Evolutionary conservation across 2,888 invertebrate genomes (phyloP).

Genomic region (Tipula vernalis): DNA sequence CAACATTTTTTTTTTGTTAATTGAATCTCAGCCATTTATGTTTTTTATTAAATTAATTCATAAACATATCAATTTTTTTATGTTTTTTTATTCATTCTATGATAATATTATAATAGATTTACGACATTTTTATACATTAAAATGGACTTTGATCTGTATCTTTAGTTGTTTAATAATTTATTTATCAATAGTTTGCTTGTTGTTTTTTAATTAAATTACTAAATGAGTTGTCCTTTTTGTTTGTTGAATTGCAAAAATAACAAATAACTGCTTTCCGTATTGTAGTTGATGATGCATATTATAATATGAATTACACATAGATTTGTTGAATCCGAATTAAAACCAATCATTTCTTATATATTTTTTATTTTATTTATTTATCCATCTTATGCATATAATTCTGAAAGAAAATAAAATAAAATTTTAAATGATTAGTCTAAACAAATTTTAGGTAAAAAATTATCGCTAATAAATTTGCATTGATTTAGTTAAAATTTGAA

Average conservation of each 20-base stretch:
- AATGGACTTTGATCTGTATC: neutral
- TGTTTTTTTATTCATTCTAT: conserved; percentile 6
- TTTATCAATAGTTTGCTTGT: neutral
- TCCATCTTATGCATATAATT: conserved; percentile 12
- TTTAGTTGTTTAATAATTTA: neutral
- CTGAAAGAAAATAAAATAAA: neutral
- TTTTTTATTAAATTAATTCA: conserved; percentile 5
- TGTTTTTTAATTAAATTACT: neutral
- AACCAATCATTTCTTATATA: neutral
- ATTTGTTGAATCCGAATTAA: neutral
- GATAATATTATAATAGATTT: conserved; percentile 7
- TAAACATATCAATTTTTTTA: neutral
- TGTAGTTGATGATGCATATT: neutral
- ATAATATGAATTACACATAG: neutral
- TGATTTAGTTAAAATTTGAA: too few species aligned
- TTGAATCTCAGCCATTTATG: conserved; percentile 8
- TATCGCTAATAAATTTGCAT: too few species aligned
- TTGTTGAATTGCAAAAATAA: neutral
- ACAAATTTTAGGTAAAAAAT: too few species aligned
- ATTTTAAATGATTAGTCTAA: neutral
- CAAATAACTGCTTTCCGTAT: neutral
- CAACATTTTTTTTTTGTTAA: neutral
- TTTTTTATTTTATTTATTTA: neutral
- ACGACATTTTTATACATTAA: conserved; percentile 10
- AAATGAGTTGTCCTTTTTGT: neutral